Base-by-base conservation (phyloP, 2,113 vertebrate species). In the Urocitellus parryii region DNA sequence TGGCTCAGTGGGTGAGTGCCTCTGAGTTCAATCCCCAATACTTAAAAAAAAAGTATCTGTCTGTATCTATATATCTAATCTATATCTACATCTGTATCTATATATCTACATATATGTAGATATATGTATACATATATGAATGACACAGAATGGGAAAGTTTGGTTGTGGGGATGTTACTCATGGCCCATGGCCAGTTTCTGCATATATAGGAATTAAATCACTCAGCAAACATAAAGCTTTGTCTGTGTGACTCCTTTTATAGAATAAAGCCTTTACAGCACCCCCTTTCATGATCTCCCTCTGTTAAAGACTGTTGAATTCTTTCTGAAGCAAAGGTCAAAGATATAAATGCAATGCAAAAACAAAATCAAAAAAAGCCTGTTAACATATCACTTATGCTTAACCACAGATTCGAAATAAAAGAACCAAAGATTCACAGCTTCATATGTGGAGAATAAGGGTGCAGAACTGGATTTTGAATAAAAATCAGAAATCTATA, bases 271-370 rank as follows among this genome's bases (percentile, higher is more conserved):
- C 91, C 97, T 95, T 98, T 83, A 99, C 98, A 98, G 98, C 96
- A 97, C 77, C 79, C 91, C 80, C 97, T 98, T 98, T 99, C 98
- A 98, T 95, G 91, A 97, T 95, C 91, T 95, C 80, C 91, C 94
- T 39, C 96, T 97, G 97, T 97, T 92, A 97, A 97, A 98, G 96
- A 80, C 95, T 94, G 92, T 79, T 96, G 97, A 97, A 98, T 97
- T 97, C 98, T 98, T 98, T 98, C 93, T 96, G 97, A 98, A 98
- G 97, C 98, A 99, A 98, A 98, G 98, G 98, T 98, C 98, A 98
- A 97, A 96, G 87, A 98, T 96, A 98, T 97, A 98, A 98, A 98
- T 91, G 97, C 90, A 95, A 82, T 94, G 96, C 97, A 97, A 97
- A 95, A 56, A 96, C 39, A 48, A 56, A 92, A 92, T 93, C 29